Evolutionary conservation across 1,140 invertebrate genomes (phyloP).

Genomic region (Paraescarpia echinospica): DNA sequence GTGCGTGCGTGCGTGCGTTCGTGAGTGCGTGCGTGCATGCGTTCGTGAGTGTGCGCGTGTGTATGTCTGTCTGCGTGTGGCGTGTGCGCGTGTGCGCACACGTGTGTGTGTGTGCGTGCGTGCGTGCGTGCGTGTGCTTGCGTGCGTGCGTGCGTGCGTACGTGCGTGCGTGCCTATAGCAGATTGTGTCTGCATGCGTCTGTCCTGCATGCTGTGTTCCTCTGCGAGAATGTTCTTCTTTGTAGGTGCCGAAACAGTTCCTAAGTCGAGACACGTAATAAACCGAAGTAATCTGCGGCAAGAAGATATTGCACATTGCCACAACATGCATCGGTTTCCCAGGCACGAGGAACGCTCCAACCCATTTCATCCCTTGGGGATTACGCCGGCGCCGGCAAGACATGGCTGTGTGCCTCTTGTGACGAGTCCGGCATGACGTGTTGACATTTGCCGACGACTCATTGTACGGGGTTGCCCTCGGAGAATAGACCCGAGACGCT

Average conservation of each 20-base stretch:
- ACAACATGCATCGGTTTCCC: background rate
- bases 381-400: background rate
- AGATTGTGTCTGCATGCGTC: background rate
- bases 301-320: background rate
- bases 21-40: background rate
- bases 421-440: background rate
- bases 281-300: background rate
- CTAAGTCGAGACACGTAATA: background rate
- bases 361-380: background rate
- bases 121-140: background rate
- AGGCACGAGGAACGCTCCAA: background rate
- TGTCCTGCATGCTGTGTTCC: background rate
- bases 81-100: too few relatives aligned
- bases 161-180: background rate
- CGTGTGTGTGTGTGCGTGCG: background rate
- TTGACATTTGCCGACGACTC: background rate
- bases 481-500: background rate
- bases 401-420: background rate
- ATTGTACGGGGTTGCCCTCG: background rate
- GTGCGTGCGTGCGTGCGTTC: background rate
- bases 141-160: background rate
- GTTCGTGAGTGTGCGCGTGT: background rate
- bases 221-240: background rate
- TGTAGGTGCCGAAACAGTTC: background rate
- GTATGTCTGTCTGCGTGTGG: too few relatives aligned